Evolutionary conservation across 2,888 invertebrate genomes (phyloP), one percentile per base, ranked within the genome.

Genomic region (Ophion costatus): DNA sequence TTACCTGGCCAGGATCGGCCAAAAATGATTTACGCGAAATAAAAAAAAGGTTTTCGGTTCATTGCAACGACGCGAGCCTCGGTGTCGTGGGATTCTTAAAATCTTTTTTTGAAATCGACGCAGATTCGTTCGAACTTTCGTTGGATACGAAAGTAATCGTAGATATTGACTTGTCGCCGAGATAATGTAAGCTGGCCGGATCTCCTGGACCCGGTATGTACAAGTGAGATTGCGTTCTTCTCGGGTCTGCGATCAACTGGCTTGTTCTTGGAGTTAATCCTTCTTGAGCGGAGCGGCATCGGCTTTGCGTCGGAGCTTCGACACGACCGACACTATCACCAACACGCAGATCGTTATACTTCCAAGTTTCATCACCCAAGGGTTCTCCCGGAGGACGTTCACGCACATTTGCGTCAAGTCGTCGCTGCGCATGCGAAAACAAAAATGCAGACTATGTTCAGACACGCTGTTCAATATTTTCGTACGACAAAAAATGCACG

Each of bases 401-500:
- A 94, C 95, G 71, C 95, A 94, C 92, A 94, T 94, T 88, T 95
- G 94, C 22, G 94, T 94, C 61, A 96, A 93, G 89, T 95, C 95
- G 91, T 96, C 96, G 92, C 96, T 96, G 92, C 88, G 95, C 95
- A 88, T 87, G 86, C 24, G 80, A 74, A 73, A 80, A 57, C 57
- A 56, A 42, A 74, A 82, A 69, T 69, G 17, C 7, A 45, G 29
- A 69, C 38, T 42, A 73, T 73, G 20, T 77, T 29, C 45, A 73
- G 57, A 77, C 61, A 73, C 29, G n/a, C 57, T 56, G 38, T 78
- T 61, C 45, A 69, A 74, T 78, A 81, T 77, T 80, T 42, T 45
- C 67, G 67, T 78, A 57, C 14, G 4, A 59, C 20, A 79, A 82
- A 42, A 73, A 42, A 73, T 61, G n/a, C 38, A 57, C 24, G 11